Evolutionary conservation across 2,888 invertebrate genomes (phyloP).

Genomic region (Scaptomyza caliginosa): DNA sequence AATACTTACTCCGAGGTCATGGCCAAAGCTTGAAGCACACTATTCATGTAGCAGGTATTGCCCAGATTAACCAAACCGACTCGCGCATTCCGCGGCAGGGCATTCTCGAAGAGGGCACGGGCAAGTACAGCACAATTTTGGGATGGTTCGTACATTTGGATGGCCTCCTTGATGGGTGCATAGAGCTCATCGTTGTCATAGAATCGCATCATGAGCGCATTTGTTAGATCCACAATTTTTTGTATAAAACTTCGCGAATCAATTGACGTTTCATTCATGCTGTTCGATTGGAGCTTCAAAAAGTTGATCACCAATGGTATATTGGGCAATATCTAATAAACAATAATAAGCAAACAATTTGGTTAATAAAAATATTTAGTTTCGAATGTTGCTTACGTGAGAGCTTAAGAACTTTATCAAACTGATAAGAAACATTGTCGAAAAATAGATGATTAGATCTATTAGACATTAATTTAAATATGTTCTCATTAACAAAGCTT

Average conservation of each 20-base stretch:
- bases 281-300: constrained; percentile 86
- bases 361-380: background rate
- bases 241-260: constrained; percentile 86
- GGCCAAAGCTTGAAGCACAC: constrained; percentile 92
- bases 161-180: constrained; percentile 83
- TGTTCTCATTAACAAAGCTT: too few relatives aligned
- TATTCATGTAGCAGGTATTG: constrained; percentile 96
- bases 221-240: constrained; percentile 86
- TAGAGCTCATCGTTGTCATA: constrained; percentile 85
- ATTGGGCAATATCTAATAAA: constrained; percentile 79
- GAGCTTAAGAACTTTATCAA: too few relatives aligned
- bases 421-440: too few relatives aligned
- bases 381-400: too few relatives aligned
- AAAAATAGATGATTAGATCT: too few relatives aligned
- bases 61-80: constrained; percentile 93
- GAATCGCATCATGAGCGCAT: constrained; percentile 85
- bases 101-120: constrained; percentile 69
- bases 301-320: constrained; percentile 85
- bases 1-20: constrained; percentile 89
- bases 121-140: constrained; percentile 82
- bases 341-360: background rate
- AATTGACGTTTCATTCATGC: constrained; percentile 85
- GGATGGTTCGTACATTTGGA: constrained; percentile 85
- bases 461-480: too few relatives aligned
- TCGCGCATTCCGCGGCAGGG: constrained; percentile 76